A percentile compares a stretch with the other conserved stretches of the same genome.
Evolutionary conservation across 2,888 invertebrate species (phyloP).

Genomic region (Arctia plantaginis): DNA sequence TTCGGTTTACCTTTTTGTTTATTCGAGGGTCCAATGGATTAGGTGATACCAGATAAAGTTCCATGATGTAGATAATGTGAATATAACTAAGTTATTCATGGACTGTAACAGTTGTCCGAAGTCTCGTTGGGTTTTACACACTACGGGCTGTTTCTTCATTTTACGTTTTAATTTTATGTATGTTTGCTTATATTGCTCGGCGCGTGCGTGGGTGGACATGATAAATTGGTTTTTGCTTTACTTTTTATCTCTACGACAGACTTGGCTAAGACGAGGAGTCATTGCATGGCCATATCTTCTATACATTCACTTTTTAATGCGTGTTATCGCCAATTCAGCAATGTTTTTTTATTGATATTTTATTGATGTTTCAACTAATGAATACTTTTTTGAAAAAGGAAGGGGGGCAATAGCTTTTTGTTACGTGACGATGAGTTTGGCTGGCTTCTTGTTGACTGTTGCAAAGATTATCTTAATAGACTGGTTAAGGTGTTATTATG

Average conservation of each 20-base stretch:
- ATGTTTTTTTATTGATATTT: constrained; percentile 56
- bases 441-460: constrained; percentile 51
- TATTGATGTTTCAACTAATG: constrained; percentile 62
- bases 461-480: constrained; percentile 44
- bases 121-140: constrained; percentile 86
- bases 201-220: constrained; percentile 82
- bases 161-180: constrained; percentile 74
- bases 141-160: constrained; percentile 75
- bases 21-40: constrained; percentile 75
- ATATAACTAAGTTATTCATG: constrained; percentile 85
- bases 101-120: constrained; percentile 74
- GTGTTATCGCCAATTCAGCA: constrained; percentile 59
- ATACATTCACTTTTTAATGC: constrained; percentile 67
- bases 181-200: constrained; percentile 78
- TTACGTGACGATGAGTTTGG: constrained; percentile 49
- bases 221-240: constrained; percentile 82
- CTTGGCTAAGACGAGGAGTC: constrained; percentile 77
- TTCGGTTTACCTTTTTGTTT: constrained; percentile 65
- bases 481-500: constrained; percentile 44
- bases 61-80: constrained; percentile 86
- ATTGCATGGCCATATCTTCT: constrained; percentile 70
- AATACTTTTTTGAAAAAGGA: constrained; percentile 71
- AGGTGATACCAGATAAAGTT: constrained; percentile 82
- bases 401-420: constrained; percentile 68
- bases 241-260: constrained; percentile 75